Conservation (phyloP, 1,140 invertebrate species). For the Drosophila oshimai region DNA sequence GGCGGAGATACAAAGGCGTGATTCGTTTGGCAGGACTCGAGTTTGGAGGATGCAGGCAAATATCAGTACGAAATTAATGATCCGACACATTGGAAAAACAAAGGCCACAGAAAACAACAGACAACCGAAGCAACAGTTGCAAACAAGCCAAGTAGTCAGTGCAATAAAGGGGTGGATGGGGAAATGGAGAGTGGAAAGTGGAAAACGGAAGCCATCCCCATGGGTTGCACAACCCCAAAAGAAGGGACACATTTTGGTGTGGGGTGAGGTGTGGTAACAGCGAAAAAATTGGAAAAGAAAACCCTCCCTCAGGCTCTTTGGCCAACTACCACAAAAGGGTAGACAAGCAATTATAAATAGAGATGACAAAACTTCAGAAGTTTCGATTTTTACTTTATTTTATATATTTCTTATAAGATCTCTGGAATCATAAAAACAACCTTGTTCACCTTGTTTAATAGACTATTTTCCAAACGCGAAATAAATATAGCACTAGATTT, state of each 20-base stretch:
- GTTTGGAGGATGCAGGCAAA: slow-evolving; percentile 55
- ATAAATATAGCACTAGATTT: too few species aligned
- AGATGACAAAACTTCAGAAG: not conserved
- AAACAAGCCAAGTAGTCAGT: slow-evolving; percentile 20
- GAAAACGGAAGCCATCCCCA: slow-evolving; percentile 26
- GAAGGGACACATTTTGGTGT: not conserved
- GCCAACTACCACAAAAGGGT: slow-evolving; percentile 14
- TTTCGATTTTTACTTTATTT: not conserved
- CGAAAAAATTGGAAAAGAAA: slow-evolving; percentile 7
- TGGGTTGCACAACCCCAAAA: slow-evolving; percentile 20
- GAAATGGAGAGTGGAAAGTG: slow-evolving; percentile 2
- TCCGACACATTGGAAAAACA: slow-evolving; percentile 69
- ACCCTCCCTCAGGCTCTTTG: not conserved
- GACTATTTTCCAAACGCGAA: too few species aligned
- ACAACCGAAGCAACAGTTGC: slow-evolving; percentile 67
- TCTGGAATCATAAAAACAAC: too few species aligned
- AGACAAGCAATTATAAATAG: slow-evolving; percentile 23
- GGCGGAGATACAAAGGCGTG: slow-evolving; percentile 59
- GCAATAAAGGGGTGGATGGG: not conserved
- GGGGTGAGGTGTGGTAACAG: slow-evolving; percentile 3
- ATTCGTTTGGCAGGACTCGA: slow-evolving; percentile 42
- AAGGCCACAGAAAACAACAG: slow-evolving; percentile 14
- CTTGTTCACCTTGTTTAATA: too few species aligned
- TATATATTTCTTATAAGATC: too few species aligned
- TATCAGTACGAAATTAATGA: slow-evolving; percentile 77